phyloP scores from a whole-genome alignment of 2,888 invertebrate genomes.

The Drosophila villosipedis region DNA sequence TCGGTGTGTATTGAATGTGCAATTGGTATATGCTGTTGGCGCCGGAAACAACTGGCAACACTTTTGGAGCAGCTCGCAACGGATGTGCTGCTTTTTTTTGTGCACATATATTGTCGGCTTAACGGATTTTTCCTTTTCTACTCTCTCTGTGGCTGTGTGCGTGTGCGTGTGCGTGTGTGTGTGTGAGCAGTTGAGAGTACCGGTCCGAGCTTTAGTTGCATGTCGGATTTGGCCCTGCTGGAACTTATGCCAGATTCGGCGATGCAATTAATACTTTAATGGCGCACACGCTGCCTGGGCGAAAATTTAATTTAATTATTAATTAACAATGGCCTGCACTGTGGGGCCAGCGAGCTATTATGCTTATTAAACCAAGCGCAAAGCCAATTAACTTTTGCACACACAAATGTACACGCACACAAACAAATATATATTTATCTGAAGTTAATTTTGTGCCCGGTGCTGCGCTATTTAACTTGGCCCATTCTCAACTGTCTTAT shows the following conservation, averaged over 20 bases:
- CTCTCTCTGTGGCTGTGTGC: not conserved
- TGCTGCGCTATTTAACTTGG: conserved; percentile 55
- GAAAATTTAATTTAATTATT: conserved; percentile 78
- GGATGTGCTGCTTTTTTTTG: conserved; percentile 55
- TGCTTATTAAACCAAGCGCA: conserved; percentile 72
- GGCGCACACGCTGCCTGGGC: conserved; percentile 37
- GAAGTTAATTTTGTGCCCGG: conserved; percentile 41
- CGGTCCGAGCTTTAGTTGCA: conserved; percentile 9
- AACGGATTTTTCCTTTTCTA: conserved; percentile 4
- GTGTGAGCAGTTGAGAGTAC: conserved; percentile 22
- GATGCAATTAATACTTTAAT: conserved; percentile 74
- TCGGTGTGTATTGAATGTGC: conserved; percentile 38
- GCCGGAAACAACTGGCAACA: conserved; percentile 70
- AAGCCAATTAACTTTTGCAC: conserved; percentile 63
- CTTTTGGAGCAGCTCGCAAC: conserved; percentile 41
- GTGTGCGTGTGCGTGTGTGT: not conserved
- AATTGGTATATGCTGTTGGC: conserved; percentile 58
- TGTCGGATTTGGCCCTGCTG: conserved; percentile 17
- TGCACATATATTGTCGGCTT: conserved; percentile 22
- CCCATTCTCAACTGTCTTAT: conserved; percentile 24
- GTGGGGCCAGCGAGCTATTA: conserved; percentile 52
- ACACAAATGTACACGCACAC: conserved; percentile 25
- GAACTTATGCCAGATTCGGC: conserved; percentile 59
- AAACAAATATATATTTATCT: conserved; percentile 27
- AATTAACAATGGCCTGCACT: conserved; percentile 55